phyloP scores from a whole-genome alignment of 2,888 invertebrate species.

The Oscheius sp. region DNA sequence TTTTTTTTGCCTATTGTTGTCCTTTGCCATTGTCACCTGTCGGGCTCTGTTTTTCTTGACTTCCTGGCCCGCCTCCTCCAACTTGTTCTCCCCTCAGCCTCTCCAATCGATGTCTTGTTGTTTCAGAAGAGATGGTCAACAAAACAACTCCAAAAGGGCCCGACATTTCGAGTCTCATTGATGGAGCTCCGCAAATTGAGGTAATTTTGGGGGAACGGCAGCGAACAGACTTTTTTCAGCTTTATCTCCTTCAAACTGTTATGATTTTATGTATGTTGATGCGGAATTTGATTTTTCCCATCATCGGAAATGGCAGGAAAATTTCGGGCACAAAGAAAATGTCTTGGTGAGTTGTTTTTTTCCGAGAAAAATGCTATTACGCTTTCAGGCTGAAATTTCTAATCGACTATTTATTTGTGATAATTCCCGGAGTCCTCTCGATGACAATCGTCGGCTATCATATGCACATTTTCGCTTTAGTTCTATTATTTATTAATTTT shows the following conservation, averaged over 20 bases:
- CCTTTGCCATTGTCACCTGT: too few relatives aligned
- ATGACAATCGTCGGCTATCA: slow-evolving; percentile 35
- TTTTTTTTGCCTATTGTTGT: too few relatives aligned
- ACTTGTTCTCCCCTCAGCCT: too few relatives aligned
- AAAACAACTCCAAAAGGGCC: not conserved
- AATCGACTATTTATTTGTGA: slow-evolving; percentile 52
- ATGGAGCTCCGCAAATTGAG: slow-evolving; percentile 17
- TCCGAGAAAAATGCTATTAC: not conserved
- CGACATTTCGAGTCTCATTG: not conserved
- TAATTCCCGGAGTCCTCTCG: slow-evolving; percentile 46
- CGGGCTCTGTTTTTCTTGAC: too few relatives aligned
- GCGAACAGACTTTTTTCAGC: slow-evolving; percentile 3
- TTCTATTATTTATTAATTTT: not conserved
- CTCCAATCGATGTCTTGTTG: too few relatives aligned
- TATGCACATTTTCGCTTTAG: not conserved
- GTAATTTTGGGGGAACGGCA: too few relatives aligned
- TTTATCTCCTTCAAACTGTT: slow-evolving; percentile 5
- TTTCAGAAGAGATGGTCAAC: not conserved
- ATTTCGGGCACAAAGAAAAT: not conserved
- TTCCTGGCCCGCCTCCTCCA: too few relatives aligned
- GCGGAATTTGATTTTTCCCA: not conserved
- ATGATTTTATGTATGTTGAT: slow-evolving; percentile 11
- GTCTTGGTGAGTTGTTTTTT: not conserved
- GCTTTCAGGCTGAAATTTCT: slow-evolving; percentile 57
- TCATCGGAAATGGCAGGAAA: not conserved